Base-by-base conservation (phyloP, 2,113 vertebrate species). In the Oreotrochilus melanogaster region DNA sequence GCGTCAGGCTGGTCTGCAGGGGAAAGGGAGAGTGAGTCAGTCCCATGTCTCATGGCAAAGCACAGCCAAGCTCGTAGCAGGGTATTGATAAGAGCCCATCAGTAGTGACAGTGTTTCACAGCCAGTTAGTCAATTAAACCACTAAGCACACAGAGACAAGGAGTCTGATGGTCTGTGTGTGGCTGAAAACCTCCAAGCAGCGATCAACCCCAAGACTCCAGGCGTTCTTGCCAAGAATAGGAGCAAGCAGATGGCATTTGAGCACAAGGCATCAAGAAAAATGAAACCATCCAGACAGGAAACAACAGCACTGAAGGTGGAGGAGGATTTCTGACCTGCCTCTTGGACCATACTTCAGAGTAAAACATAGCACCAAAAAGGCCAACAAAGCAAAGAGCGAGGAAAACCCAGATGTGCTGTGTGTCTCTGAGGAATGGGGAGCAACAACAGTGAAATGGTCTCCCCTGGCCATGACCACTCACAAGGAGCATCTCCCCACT, bases 1-100 rank as follows among this genome's bases (percentile, higher is more conserved):
- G 94, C 17, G 97, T 98, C 90, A 98, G 74, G 48, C 96, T 95
- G 65, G 98, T 98, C 98, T 99, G 97, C 65, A 54, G 97, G 93
- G 85, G 89, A 96, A 92, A 96, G 73, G 88, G 96, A 97, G 85
- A 91, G 50, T 53, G 2, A 92, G 90, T 96, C 95, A 96, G 95
- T 93, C 74, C 78, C 24, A 1, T 0, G 16, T 24, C 83, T 27
- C 0, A 4, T 80, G 86, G 76, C 83, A 92, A 88, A 92, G 92
- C 74, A 70, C 14, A 57, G 78, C 93, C 87, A 58, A 37, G 80
- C 71, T 42, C 10, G 80, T n/a, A 88, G 95, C 76, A 0, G 66
- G 75, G 74, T 79, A 85, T 50, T 78, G 89, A 89, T 97, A 92
- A 95, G 78, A 82, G 88, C 92, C 84, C 74, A 61, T 93, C 88